Conservation (phyloP, 2,888 invertebrate species). For the Ochropleura leucogaster region DNA sequence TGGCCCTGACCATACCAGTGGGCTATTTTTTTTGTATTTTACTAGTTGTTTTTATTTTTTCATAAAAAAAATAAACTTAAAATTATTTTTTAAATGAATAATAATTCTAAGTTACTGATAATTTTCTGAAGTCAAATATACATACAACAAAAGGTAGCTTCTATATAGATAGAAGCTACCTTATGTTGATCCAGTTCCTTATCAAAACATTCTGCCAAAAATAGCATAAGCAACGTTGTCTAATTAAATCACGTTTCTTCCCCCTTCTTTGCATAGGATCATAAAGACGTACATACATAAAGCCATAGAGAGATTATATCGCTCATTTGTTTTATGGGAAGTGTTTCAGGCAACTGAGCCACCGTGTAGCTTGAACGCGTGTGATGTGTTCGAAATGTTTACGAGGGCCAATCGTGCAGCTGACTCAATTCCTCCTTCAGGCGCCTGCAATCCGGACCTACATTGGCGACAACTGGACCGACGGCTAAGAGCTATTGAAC, state of each 20-base stretch:
- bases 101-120: neutral
- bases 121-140: neutral
- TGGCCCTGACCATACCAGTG: too few relatives aligned
- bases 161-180: neutral
- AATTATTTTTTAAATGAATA: neutral
- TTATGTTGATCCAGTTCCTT: neutral
- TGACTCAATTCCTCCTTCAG: conserved; percentile 66
- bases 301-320: conserved; percentile 20
- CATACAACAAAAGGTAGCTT: too few relatives aligned
- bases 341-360: conserved; percentile 70
- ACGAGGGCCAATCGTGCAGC: conserved; percentile 67
- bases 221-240: neutral
- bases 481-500: conserved; percentile 92
- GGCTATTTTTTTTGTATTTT: too few relatives aligned
- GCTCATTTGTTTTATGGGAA: conserved; percentile 58
- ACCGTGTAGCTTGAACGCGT: conserved; percentile 88
- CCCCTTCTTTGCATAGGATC: conserved; percentile 9
- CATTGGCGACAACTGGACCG: conserved; percentile 91
- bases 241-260: conserved; percentile 8
- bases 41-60: too few relatives aligned
- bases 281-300: conserved; percentile 3
- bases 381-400: conserved; percentile 88
- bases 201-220: conserved; percentile 1
- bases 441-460: conserved; percentile 80
- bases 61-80: neutral